Conservation (phyloP, 2,888 invertebrate species). For the Eledone cirrhosa region DNA sequence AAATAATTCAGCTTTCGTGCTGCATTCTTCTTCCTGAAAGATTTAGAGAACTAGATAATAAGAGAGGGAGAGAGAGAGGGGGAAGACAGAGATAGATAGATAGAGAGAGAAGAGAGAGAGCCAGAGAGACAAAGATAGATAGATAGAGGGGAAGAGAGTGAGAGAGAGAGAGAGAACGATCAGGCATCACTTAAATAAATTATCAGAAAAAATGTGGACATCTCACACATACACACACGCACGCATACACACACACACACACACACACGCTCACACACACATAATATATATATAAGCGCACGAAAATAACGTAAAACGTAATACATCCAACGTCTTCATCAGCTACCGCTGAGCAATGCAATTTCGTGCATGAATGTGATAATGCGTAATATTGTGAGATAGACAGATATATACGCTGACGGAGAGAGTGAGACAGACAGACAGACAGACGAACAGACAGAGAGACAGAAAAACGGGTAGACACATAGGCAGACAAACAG, state of each 20-base stretch:
- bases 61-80: neutral
- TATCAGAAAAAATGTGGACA: neutral
- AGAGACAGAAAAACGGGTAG: too few relatives aligned
- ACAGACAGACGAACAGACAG: too few relatives aligned
- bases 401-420: too few relatives aligned
- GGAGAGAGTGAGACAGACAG: too few relatives aligned
- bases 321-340: too few relatives aligned
- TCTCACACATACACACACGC: neutral
- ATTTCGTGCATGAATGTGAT: too few relatives aligned
- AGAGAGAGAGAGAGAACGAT: neutral
- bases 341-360: too few relatives aligned
- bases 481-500: too few relatives aligned
- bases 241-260: neutral
- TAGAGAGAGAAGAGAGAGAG: too few relatives aligned
- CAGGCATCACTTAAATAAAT: neutral
- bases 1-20: constrained; percentile 24
- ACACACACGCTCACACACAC: neutral
- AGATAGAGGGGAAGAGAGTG: neutral
- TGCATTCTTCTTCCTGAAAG: constrained; percentile 27
- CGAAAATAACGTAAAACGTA: too few relatives aligned
- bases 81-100: too few relatives aligned
- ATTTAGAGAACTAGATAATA: neutral
- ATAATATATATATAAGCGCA: neutral
- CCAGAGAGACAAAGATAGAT: neutral
- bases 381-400: too few relatives aligned